Evolutionary conservation across 2,113 vertebrate genomes (phyloP).

Genomic region (Sinocyclocheilus maitianheensis): DNA sequence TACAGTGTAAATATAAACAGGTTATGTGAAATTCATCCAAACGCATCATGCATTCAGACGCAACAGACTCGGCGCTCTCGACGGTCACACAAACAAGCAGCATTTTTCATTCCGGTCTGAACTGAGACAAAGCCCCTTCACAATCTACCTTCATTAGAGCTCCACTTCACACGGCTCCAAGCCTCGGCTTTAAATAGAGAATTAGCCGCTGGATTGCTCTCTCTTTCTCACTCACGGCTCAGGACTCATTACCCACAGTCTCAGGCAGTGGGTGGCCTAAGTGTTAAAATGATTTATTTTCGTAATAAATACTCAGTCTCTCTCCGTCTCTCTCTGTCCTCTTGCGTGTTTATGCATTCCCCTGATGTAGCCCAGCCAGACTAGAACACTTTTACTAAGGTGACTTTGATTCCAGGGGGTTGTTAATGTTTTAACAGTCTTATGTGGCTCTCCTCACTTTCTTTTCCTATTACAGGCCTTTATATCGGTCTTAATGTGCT

Average conservation of each 20-base stretch:
- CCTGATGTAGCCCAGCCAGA: conserved; percentile 50
- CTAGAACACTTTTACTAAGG: conserved; percentile 60
- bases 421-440: conserved; percentile 61
- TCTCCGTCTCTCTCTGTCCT: conserved; percentile 27
- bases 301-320: conserved; percentile 55
- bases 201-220: conserved; percentile 48
- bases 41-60: background rate
- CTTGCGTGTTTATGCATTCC: conserved; percentile 38
- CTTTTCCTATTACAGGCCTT: conserved; percentile 38
- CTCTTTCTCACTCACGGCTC: conserved; percentile 41
- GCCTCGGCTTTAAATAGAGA: conserved; percentile 55
- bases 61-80: background rate
- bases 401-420: conserved; percentile 68
- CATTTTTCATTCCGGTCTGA: conserved; percentile 1
- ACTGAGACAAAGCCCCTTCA: background rate
- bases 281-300: conserved; percentile 62
- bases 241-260: conserved; percentile 54
- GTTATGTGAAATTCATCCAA: background rate
- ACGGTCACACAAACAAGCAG: background rate
- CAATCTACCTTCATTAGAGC: conserved; percentile 49
- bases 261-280: conserved; percentile 58
- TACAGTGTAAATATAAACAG: background rate
- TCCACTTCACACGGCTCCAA: conserved; percentile 41
- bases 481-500: conserved; percentile 10
- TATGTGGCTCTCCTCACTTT: conserved; percentile 29